phyloP scores from a whole-genome alignment of 2,888 invertebrate genomes.

The Zygaena filipendulae region DNA sequence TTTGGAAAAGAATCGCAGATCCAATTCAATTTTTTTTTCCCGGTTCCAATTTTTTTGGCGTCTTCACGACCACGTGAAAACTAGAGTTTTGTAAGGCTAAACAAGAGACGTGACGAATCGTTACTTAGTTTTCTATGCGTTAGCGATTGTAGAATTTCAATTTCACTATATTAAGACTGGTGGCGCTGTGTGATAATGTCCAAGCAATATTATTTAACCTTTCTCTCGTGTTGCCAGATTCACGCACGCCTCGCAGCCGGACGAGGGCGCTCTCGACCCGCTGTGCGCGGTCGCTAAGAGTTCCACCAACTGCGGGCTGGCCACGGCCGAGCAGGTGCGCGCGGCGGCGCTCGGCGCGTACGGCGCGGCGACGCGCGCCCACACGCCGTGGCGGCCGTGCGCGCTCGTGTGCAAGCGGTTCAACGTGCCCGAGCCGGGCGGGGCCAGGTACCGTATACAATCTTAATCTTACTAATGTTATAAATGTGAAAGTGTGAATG shows the following conservation, averaged over 20 bases:
- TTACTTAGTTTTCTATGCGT: too few relatives aligned
- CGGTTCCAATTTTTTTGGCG: not conserved
- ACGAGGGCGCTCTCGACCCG: slow-evolving; percentile 40
- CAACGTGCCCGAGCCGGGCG: slow-evolving; percentile 89
- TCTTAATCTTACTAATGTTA: too few relatives aligned
- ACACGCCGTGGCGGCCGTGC: slow-evolving; percentile 84
- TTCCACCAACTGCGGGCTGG: slow-evolving; percentile 35
- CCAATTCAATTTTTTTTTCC: not conserved
- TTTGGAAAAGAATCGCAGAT: too few relatives aligned
- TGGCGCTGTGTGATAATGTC: too few relatives aligned
- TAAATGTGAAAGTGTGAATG: too few relatives aligned
- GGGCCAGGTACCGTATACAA: slow-evolving; percentile 27
- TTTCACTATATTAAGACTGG: too few relatives aligned
- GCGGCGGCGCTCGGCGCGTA: slow-evolving; percentile 82
- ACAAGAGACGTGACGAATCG: too few relatives aligned
- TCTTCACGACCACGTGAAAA: too few relatives aligned
- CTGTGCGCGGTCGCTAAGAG: slow-evolving; percentile 40
- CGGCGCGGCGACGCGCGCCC: slow-evolving; percentile 78
- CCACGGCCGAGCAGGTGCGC: slow-evolving; percentile 63
- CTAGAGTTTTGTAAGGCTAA: too few relatives aligned
- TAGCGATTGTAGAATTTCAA: too few relatives aligned
- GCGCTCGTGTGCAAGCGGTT: slow-evolving; percentile 89
- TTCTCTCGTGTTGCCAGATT: too few relatives aligned
- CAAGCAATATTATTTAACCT: too few relatives aligned
- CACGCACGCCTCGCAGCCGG: slow-evolving; percentile 50